These are phyloP conservation scores for Ceriagrion tenellum DNA, from an alignment of 2,888 invertebrate species.

Conservation along the genomic window DNA sequence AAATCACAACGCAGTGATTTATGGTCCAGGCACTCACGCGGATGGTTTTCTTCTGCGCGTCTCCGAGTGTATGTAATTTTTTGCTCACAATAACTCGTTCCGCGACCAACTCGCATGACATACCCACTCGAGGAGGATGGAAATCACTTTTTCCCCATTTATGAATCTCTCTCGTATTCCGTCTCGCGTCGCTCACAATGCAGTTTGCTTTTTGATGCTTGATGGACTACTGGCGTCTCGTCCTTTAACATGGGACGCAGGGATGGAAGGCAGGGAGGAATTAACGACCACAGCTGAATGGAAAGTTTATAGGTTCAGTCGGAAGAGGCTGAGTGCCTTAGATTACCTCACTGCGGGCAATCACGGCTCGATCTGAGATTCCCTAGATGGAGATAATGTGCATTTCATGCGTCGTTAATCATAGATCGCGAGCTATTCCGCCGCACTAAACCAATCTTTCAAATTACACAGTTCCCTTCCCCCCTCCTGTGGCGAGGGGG, in stretches of 20 bases:
- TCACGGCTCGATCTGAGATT: background rate
- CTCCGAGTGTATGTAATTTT: background rate
- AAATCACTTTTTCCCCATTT: background rate
- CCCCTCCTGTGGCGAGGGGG: background rate
- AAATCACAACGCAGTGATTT: background rate
- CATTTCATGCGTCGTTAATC: conserved; percentile 21
- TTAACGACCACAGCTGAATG: background rate
- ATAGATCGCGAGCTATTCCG: background rate
- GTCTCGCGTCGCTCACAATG: background rate
- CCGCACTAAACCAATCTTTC: background rate
- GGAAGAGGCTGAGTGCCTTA: background rate
- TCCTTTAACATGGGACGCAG: no score
- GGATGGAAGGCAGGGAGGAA: background rate
- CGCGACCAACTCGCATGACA: background rate
- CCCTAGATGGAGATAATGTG: conserved; percentile 16
- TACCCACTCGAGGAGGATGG: background rate
- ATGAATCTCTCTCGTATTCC: background rate
- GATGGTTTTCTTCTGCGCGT: background rate
- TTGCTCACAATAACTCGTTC: background rate
- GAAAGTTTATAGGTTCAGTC: background rate
- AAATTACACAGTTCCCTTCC: background rate
- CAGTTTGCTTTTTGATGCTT: background rate
- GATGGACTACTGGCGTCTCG: conserved; percentile 24
- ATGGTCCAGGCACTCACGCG: background rate
- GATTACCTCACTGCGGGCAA: conserved; percentile 18